phyloP scores from a whole-genome alignment of 2,797 vertebrate genomes.

The Chaetodon trifasciatus region DNA sequence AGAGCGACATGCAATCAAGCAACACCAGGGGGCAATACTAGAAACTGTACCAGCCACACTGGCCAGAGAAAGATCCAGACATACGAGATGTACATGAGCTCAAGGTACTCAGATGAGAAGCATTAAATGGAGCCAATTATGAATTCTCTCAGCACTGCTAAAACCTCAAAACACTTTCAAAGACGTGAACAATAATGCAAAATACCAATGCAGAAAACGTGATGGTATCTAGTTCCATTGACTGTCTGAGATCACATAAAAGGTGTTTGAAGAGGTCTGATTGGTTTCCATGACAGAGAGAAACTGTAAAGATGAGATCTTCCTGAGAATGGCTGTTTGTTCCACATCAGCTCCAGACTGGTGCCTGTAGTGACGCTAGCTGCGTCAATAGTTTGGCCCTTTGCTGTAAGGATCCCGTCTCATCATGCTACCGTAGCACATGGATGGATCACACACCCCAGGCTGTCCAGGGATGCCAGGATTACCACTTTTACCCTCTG shows the following conservation, averaged over 20 bases:
- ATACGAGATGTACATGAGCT: conserved; percentile 13
- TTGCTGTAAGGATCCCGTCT: conserved; percentile 94
- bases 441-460: conserved; percentile 93
- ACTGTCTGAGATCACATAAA: conserved; percentile 55
- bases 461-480: conserved; percentile 91
- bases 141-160: conserved; percentile 36
- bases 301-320: conserved; percentile 87
- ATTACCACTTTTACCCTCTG: conserved; percentile 89
- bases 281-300: conserved; percentile 82
- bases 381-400: conserved; percentile 94
- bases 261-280: conserved; percentile 86
- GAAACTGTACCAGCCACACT: conserved; percentile 57
- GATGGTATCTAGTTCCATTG: conserved; percentile 46
- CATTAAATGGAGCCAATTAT: conserved; percentile 35
- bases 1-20: conserved; percentile 55
- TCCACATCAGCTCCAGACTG: conserved; percentile 73
- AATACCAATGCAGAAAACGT: conserved; percentile 44
- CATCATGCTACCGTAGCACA: conserved; percentile 93
- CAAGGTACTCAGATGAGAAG: conserved; percentile 47
- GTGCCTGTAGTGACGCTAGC: conserved; percentile 67
- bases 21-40: conserved; percentile 68
- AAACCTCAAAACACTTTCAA: conserved; percentile 45
- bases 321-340: conserved; percentile 92
- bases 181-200: conserved; percentile 42
- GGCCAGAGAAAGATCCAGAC: conserved; percentile 23